Base-by-base conservation (phyloP, 2,888 invertebrate genomes). In the Nebria brevicollis region DNA sequence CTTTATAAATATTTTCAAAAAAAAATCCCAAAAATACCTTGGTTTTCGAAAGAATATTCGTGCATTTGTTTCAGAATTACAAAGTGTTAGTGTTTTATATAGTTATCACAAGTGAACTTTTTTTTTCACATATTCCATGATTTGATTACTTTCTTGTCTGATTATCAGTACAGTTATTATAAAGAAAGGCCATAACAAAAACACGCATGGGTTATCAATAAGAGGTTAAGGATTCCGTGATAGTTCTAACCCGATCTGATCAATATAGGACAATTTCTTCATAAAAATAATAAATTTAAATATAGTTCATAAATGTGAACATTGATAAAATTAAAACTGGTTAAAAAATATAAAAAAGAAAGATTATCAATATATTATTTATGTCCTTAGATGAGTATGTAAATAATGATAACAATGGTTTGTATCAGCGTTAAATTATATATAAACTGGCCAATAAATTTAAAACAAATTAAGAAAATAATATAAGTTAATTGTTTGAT, bases 151-250 rank as follows among this genome's bases (percentile, higher is more conserved):
- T 70, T 26, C 70, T 54, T 75, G 15, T 74, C 26, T 15, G 41
- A 72, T 72, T 77, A 72, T 77, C 72, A 41, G 68, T 68, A 72
- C 77, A 65, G 26, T 72, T 54, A 72, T 77, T 42, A 77, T 42
- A 72, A 77, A 64, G 65, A 64, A 64, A 77, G 64, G 5, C 20
- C 25, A 77, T 77, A 43, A 34, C 54, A 7, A 15, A 70, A 70
- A 70, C 72, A 20, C 8, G 66, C 42, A 11, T 10, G 34, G 77
- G 65, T 72, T 77, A 77, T 77, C 77, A 65, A 41, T n/a, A n/a
- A 7, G 64, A 25, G 72, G 65, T 72, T 65, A 41, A 64, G 65
- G 64, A 66, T n/a, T 77, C 15, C 13, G 2, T 20, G 66, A 66
- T 66, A 5, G 66, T 66, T 11, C 26, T 25, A 34, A 7, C 34